Conservation (phyloP, 23 tunicate species). For the Ascidia mentula region DNA sequence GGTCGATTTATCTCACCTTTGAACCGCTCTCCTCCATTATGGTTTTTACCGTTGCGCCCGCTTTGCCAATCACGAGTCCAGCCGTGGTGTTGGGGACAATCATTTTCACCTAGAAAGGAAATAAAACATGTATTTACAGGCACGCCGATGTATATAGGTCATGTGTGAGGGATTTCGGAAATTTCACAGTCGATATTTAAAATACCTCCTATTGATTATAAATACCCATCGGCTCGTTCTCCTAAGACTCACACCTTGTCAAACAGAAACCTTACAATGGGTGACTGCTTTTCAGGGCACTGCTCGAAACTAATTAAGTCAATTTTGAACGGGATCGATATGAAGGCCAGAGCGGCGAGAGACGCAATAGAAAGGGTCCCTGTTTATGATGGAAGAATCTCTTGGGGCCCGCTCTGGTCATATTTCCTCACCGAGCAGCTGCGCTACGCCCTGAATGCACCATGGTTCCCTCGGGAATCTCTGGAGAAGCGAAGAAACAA, state of each 20-base stretch:
- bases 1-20: slow-evolving; percentile 41
- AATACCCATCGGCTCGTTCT: too few species aligned
- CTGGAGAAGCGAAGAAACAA: not conserved
- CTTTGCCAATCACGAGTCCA: slow-evolving; percentile 93
- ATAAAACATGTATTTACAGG: too few species aligned
- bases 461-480: not conserved
- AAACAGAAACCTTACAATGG: too few species aligned
- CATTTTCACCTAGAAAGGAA: slow-evolving; percentile 77
- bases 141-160: too few species aligned
- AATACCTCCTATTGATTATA: too few species aligned
- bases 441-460: not conserved
- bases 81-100: slow-evolving; percentile 98
- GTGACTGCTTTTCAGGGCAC: not conserved
- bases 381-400: not conserved
- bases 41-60: slow-evolving; percentile 85
- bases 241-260: too few species aligned
- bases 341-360: not conserved
- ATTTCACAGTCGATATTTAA: too few species aligned
- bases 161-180: too few species aligned
- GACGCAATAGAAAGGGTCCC: not conserved
- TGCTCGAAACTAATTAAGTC: slow-evolving; percentile 10
- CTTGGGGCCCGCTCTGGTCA: not conserved
- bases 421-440: not conserved
- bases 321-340: not conserved
- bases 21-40: slow-evolving; percentile 93